Conservation (phyloP, 2,888 invertebrate genomes). For the Apamea epomidion region DNA sequence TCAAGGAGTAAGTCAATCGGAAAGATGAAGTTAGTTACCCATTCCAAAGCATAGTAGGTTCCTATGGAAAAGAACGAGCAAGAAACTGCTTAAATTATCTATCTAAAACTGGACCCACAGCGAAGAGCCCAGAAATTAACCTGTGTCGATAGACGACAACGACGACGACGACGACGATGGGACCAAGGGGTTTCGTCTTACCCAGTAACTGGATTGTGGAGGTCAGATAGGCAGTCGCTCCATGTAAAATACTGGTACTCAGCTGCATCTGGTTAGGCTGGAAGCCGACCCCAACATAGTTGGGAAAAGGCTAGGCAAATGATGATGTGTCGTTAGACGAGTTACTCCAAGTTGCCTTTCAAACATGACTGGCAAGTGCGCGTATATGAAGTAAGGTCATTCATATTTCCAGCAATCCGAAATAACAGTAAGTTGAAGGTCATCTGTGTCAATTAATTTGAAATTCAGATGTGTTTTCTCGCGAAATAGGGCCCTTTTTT, state of each 20-base stretch:
- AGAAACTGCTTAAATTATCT: neutral
- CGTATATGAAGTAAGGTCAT: neutral
- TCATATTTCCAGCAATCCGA: neutral
- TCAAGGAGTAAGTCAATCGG: neutral
- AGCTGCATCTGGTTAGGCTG: too few relatives aligned
- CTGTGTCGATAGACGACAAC: too few relatives aligned
- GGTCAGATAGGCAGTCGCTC: too few relatives aligned
- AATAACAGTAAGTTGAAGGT: constrained; percentile 14
- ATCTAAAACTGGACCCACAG: neutral
- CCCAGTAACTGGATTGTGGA: too few relatives aligned
- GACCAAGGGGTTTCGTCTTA: too few relatives aligned
- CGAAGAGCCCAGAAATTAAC: neutral
- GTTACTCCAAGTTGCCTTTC: too few relatives aligned
- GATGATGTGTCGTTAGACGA: neutral
- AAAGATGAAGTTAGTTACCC: neutral
- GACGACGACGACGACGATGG: too few relatives aligned
- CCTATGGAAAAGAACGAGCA: neutral
- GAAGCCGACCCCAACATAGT: too few relatives aligned
- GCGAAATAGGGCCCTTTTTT: constrained; percentile 8
- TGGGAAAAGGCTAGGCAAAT: too few relatives aligned
- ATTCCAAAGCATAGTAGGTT: neutral
- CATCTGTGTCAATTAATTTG: constrained; percentile 38
- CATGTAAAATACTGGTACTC: too few relatives aligned
- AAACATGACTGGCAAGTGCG: neutral
- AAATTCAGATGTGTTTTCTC: constrained; percentile 40